Percentiles rank a stretch among this genome's conserved stretches.
phyloP scores from a whole-genome alignment of 2,797 vertebrate genomes.

The Hypotaenidia philippensis region DNA sequence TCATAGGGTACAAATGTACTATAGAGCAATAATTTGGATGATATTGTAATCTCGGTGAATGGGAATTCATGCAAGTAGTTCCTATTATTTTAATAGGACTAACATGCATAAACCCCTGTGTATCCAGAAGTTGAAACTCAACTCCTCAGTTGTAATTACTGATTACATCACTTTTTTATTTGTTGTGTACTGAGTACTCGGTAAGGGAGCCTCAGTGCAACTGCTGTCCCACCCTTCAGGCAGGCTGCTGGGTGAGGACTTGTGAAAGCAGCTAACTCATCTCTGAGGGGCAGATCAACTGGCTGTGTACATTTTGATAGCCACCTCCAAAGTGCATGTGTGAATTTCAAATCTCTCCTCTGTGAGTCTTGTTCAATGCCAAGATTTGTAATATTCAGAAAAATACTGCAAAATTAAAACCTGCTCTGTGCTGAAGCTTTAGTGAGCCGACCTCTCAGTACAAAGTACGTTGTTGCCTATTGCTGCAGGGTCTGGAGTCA shows the following conservation, averaged over 20 bases:
- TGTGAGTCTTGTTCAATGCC: neutral
- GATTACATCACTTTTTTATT: neutral
- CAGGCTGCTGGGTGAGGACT: neutral
- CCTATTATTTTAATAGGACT: conserved; percentile 35
- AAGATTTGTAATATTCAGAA: neutral
- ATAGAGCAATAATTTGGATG: conserved; percentile 23
- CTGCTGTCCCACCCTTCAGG: neutral
- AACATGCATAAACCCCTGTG: conserved; percentile 20
- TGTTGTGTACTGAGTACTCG: neutral
- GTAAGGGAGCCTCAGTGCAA: neutral
- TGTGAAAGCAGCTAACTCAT: neutral
- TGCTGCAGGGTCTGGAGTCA: neutral
- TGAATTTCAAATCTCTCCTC: neutral
- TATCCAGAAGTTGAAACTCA: neutral
- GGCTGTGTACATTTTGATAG: neutral
- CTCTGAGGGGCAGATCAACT: neutral
- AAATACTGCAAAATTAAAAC: neutral
- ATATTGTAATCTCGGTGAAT: conserved; percentile 31
- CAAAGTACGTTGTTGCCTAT: neutral
- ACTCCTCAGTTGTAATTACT: conserved; percentile 1
- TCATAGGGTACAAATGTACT: neutral
- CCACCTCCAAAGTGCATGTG: neutral
- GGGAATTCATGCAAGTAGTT: conserved; percentile 58
- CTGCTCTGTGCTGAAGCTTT: neutral
- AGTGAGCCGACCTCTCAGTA: neutral